A percentile compares a stretch with the other conserved stretches of the same genome.
These are phyloP conservation scores for Meandrina meandrites DNA, from an alignment of 92 coral and sea anemone genomes.

Conservation along the genomic window DNA sequence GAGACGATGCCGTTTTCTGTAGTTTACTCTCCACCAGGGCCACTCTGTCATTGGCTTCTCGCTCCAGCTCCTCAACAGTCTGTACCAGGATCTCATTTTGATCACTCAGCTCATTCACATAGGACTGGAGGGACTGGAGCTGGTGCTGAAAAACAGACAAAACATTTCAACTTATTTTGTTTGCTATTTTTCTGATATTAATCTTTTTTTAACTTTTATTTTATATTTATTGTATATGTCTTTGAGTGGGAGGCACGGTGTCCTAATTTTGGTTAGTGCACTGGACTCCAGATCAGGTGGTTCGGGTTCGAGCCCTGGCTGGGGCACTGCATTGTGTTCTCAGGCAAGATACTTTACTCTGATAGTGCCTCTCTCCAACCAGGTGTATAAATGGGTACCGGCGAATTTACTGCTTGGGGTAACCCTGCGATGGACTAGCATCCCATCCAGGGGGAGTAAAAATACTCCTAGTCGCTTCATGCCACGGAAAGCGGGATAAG, in stretches of 20 bases:
- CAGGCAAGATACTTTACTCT: no score
- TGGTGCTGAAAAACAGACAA: slow-evolving; percentile 70
- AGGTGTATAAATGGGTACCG: no score
- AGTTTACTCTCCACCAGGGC: slow-evolving; percentile 90
- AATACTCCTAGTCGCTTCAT: slow-evolving; percentile 34
- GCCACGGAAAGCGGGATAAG: slow-evolving; percentile 34
- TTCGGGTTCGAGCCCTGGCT: no score
- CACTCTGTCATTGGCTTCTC: slow-evolving; percentile 96
- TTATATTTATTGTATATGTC: not conserved
- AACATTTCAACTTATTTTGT: not conserved
- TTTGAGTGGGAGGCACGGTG: no score
- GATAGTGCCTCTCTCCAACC: no score
- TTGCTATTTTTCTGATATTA: not conserved
- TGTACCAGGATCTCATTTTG: slow-evolving; percentile 97
- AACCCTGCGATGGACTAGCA: not conserved
- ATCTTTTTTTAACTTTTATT: not conserved
- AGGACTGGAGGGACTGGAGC: slow-evolving; percentile 87
- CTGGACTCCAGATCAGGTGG: no score
- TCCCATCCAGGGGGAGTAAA: slow-evolving; percentile 13
- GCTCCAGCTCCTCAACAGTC: slow-evolving; percentile 97
- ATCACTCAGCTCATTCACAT: slow-evolving; percentile 92
- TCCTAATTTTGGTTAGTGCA: no score
- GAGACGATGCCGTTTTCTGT: slow-evolving; percentile 68
- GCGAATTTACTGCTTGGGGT: no score
- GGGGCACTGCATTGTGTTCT: no score